Evolutionary conservation across 1,140 invertebrate species (phyloP), one percentile per base, ranked within the genome.

Genomic region (Chymomyza costata): DNA sequence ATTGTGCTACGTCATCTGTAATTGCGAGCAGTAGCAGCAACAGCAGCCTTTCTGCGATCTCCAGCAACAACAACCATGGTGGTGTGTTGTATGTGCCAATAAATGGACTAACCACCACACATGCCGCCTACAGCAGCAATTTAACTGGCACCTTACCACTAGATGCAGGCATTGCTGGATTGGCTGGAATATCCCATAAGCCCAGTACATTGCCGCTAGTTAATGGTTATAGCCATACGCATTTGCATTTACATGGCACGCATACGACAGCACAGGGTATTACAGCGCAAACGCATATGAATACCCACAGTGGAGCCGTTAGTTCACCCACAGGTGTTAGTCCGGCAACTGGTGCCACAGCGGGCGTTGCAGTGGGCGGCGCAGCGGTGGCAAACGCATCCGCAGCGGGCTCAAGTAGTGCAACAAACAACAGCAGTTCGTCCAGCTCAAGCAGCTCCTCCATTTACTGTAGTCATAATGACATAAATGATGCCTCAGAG

Each of bases 401-500:
- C n/a, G n/a, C n/a, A n/a, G n/a, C n/a, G n/a, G n/a, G n/a, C n/a
- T n/a, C n/a, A n/a, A n/a, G n/a, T n/a, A n/a, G n/a, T n/a, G n/a
- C n/a, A n/a, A n/a, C n/a, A n/a, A n/a, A n/a, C n/a, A n/a, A n/a
- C n/a, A n/a, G n/a, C n/a, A 17, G 6, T 40, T 0, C n/a, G 46
- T 10, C 16, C 51, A 30, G 11, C 47, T 44, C 11, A 59, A 40
- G 32, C 41, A 32, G n/a, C 30, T 10, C 44, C 21, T 11, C 50
- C n/a, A 34, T 52, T 50, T 43, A 84, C 58, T 69, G 67, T 19
- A 82, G 55, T 41, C 82, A 84, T 47, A 85, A 83, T 28, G 84
- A 85, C 47, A 83, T 85, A 16, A 85, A 85, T 45, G 84, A 86
- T 52, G 81, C 84, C 15, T 81, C 82, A 6, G 82, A 85, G 52